Evolutionary conservation across 2,888 invertebrate species (phyloP).

Genomic region (Pristionchus maxplancki): DNA sequence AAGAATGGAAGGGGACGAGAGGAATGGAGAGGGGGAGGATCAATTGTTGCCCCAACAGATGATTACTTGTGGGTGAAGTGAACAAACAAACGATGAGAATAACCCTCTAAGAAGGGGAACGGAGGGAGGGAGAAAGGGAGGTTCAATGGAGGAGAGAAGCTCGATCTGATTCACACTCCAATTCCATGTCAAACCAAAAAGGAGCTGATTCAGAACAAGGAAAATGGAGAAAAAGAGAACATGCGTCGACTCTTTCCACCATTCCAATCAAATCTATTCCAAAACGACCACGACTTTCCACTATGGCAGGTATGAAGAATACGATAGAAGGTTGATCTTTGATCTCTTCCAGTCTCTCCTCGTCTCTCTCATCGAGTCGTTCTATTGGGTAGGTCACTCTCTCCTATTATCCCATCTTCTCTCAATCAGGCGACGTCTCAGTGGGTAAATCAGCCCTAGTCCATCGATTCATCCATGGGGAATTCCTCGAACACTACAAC

Average conservation of each 20-base stretch:
- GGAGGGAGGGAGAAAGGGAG: not conserved
- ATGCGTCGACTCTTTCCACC: not conserved
- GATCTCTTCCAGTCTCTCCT: not conserved
- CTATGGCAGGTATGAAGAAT: not conserved
- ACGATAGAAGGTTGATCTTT: not conserved
- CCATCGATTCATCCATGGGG: conserved; percentile 18
- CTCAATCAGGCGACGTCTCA: conserved; percentile 14
- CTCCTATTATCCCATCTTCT: not conserved
- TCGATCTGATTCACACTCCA: conserved; percentile 22
- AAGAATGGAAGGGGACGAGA: not conserved
- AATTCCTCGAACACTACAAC: conserved; percentile 34
- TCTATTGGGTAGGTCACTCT: not conserved
- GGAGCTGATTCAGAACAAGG: conserved; percentile 28
- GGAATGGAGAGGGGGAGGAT: conserved; percentile 26
- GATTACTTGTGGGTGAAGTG: conserved; percentile 44
- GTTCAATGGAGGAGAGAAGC: conserved; percentile 37
- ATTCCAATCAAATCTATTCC: conserved; percentile 30
- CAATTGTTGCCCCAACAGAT: conserved; percentile 40
- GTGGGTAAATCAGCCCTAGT: conserved; percentile 39
- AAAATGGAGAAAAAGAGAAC: conserved; percentile 5
- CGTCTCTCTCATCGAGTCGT: not conserved
- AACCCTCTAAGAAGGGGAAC: conserved; percentile 43
- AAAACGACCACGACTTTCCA: not conserved
- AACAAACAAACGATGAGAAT: conserved; percentile 44
- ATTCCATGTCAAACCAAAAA: conserved; percentile 31